Conservation (phyloP, 2,888 invertebrate species). For the Nomada flava region DNA sequence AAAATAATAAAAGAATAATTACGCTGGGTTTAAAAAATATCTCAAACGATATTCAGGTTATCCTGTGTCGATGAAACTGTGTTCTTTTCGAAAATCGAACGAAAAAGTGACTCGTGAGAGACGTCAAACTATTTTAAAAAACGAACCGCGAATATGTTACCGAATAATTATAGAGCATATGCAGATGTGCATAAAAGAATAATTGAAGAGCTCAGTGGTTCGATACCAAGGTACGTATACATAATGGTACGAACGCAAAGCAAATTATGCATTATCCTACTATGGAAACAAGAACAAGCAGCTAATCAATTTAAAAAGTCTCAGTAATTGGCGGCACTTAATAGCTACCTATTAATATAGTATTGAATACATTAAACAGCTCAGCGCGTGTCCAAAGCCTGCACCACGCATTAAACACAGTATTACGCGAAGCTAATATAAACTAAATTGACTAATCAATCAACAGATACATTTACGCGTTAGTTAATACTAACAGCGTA, state of each 20-base stretch:
- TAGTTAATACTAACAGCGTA: no score
- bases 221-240: not conserved
- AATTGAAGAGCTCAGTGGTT: not conserved
- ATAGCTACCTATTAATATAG: not conserved
- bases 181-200: not conserved
- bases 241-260: not conserved
- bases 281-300: not conserved
- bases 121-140: not conserved
- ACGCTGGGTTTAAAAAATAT: no score
- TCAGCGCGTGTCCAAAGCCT: not conserved
- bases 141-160: not conserved
- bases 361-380: not conserved
- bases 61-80: no score
- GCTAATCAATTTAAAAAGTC: slow-evolving; percentile 11
- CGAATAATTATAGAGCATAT: not conserved
- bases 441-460: not conserved
- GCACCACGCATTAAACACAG: not conserved
- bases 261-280: not conserved
- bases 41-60: no score
- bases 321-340: not conserved
- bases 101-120: no score
- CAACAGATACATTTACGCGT: not conserved
- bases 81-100: no score
- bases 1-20: no score
- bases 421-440: no score